Conservation (phyloP, 35 echinoderm and acorn worm genomes). For the Lytechinus variegatus region DNA sequence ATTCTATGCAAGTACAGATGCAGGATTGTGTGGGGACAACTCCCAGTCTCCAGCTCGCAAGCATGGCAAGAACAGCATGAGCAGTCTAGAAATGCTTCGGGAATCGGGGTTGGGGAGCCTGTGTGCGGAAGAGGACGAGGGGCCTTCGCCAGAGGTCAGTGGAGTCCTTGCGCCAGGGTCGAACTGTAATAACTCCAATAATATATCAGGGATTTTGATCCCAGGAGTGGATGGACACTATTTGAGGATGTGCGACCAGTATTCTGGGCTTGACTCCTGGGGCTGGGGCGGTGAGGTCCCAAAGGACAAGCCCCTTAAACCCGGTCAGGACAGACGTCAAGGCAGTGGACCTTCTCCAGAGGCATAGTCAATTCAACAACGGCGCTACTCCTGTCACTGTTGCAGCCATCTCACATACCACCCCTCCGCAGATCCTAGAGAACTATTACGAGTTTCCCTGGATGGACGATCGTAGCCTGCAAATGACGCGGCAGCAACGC, state of each 20-base stretch:
- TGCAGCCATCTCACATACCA: background rate
- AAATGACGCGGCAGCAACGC: background rate
- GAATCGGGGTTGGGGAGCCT: constrained; percentile 51
- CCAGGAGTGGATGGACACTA: constrained; percentile 44
- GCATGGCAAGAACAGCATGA: constrained; percentile 49
- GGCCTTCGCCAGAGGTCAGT: constrained; percentile 42
- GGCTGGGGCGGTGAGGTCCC: constrained; percentile 37
- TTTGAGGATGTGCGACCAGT: constrained; percentile 49
- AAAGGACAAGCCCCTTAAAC: constrained; percentile 22
- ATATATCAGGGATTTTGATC: constrained; percentile 52
- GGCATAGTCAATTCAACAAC: constrained; percentile 47
- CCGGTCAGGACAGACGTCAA: constrained; percentile 47
- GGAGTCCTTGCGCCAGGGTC: constrained; percentile 3
- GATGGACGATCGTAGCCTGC: constrained; percentile 37
- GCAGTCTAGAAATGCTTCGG: constrained; percentile 35
- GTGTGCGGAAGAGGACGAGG: constrained; percentile 27
- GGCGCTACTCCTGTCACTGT: constrained; percentile 15
- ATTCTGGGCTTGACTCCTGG: background rate
- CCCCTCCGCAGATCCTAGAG: constrained; percentile 24
- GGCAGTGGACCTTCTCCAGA: constrained; percentile 45
- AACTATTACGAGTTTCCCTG: constrained; percentile 47
- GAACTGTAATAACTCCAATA: constrained; percentile 62
- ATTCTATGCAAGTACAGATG: constrained; percentile 65
- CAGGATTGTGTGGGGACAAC: constrained; percentile 48
- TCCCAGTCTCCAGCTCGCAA: constrained; percentile 40